These are phyloP conservation scores for Nannospalax galili DNA, from an alignment of 2,113 vertebrate genomes.

Conservation along the genomic window DNA sequence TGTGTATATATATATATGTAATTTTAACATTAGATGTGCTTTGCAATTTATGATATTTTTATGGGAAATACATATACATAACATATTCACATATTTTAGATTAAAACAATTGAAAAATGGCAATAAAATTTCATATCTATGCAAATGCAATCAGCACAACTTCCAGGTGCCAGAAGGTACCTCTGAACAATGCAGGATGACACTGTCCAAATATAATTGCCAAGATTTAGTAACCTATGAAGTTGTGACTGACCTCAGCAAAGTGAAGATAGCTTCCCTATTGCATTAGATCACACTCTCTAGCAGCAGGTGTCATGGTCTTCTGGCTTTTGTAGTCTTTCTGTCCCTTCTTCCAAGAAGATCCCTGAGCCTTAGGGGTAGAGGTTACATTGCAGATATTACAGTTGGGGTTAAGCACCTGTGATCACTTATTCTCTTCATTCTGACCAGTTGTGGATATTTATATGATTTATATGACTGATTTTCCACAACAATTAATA, in stretches of 20 bases:
- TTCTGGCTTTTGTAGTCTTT: too few relatives aligned
- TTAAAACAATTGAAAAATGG: neutral
- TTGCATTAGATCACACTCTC: too few relatives aligned
- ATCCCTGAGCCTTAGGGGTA: too few relatives aligned
- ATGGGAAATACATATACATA: neutral
- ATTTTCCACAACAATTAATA: neutral
- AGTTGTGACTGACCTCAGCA: conserved; percentile 87
- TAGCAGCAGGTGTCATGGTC: too few relatives aligned
- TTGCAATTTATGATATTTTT: neutral
- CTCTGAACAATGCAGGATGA: conserved; percentile 84
- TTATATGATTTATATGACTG: too few relatives aligned
- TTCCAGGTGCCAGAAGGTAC: conserved; percentile 77
- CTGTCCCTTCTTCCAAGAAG: too few relatives aligned
- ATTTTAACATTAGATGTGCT: too few relatives aligned
- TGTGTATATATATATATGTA: neutral
- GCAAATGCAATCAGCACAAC: rapidly evolving
- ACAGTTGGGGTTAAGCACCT: too few relatives aligned
- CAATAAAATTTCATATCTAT: neutral
- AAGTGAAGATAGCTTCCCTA: conserved; percentile 78
- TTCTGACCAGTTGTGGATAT: too few relatives aligned
- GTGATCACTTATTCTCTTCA: too few relatives aligned
- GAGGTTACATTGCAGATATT: too few relatives aligned
- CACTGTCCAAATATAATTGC: conserved; percentile 88
- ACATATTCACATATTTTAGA: neutral
- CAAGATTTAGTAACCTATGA: conserved; percentile 86